Conservation (phyloP, 1,140 invertebrate species). For the Diprion similis region DNA sequence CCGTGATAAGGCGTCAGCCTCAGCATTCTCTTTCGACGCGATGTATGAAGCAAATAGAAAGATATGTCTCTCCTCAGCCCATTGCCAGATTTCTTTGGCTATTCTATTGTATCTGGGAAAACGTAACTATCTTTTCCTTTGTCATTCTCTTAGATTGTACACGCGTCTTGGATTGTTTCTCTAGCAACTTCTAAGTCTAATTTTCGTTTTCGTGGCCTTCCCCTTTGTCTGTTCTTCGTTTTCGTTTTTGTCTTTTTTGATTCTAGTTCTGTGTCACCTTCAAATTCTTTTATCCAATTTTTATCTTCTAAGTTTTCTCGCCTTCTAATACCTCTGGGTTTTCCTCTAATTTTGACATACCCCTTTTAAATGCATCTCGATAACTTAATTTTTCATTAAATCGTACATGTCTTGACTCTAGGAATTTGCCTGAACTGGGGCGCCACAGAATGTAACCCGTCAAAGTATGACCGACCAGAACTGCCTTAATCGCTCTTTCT, state of each 20-base stretch:
- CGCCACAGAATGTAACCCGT: slow-evolving; percentile 19
- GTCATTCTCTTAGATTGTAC: not conserved
- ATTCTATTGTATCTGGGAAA: too few species aligned
- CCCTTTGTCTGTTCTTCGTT: not conserved
- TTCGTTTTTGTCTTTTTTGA: not conserved
- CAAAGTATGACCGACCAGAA: slow-evolving; percentile 15
- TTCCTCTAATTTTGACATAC: not conserved
- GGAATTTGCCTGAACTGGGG: slow-evolving; percentile 10
- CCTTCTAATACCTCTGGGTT: not conserved
- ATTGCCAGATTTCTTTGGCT: too few species aligned
- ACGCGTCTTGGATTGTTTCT: not conserved
- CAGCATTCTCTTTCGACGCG: not conserved
- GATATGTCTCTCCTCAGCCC: too few species aligned
- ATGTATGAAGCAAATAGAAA: too few species aligned
- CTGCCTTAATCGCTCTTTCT: slow-evolving; percentile 21
- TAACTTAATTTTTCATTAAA: slow-evolving; percentile 16
- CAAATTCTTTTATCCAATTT: not conserved
- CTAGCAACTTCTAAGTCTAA: not conserved
- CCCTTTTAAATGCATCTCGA: not conserved
- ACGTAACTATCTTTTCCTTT: not conserved
- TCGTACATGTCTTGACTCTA: slow-evolving; percentile 13
- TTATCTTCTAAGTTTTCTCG: slow-evolving; percentile 1
- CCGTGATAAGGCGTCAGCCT: not conserved
- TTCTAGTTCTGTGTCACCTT: not conserved
- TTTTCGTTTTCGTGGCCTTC: not conserved